Evolutionary conservation across 2,113 vertebrate genomes (phyloP), one percentile per base, ranked within the genome.

Genomic region (Vulpes vulpes): DNA sequence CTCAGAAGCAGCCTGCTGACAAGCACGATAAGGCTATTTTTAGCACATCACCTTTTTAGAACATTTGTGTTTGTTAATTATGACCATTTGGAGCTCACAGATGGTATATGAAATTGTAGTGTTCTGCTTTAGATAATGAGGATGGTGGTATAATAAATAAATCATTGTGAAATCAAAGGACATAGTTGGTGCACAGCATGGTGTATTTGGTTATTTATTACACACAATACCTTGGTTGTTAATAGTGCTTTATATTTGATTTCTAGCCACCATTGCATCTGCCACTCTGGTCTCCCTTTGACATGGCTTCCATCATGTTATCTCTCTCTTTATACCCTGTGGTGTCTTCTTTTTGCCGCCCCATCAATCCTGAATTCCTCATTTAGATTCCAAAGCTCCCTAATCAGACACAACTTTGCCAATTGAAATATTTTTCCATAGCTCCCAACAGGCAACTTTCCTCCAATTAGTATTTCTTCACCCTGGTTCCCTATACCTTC

Each of bases 1-100:
- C 95, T 65, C 49, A 80, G 86, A 92, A 92, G 43, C 91, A 80
- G 95, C 86, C 79, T 89, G 74, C 92, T 94, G 96, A 94, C 92
- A 96, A 81, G 89, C 64, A 12, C 22, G 60, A 51, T 89, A 62
- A 88, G 71, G 30, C 76, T 91, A 59, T 92, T 93, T 96, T 97
- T 81, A 95, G 94, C 79, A 95, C 16, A 87, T 96, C 94, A 96
- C 98, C 97, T 98, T 96, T 95, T 69, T 38, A 74, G 92, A 97
- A 94, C 94, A 97, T 81, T 96, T 84, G 86, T 51, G 89, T 74
- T 92, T 82, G 78, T 93, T 97, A 97, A 95, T 93, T 83, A 91
- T 97, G 97, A 95, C 97, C 96, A 92, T 97, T 97, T 96, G 97
- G 96, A 79, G 96, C 74, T 94, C 98, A 92, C 97, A 97, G 97